phyloP scores from a whole-genome alignment of 1,140 invertebrate species.

The Daktulosphaira vitifoliae region DNA sequence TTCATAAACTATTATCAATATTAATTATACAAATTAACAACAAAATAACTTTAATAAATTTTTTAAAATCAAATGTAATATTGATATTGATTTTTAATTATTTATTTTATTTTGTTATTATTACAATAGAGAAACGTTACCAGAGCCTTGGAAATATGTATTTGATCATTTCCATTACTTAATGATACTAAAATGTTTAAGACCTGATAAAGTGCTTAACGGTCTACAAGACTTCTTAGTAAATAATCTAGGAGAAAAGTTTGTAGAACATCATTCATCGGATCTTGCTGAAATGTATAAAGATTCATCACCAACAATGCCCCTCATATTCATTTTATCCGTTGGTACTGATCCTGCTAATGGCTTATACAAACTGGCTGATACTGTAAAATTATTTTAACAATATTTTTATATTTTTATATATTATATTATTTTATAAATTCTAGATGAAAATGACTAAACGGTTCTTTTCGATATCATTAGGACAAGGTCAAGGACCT shows the following conservation, averaged over 20 bases:
- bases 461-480: constrained; percentile 65
- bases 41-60: too few species aligned
- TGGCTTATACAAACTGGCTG: constrained; percentile 69
- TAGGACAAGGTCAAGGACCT: constrained; percentile 77
- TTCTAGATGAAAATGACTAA: constrained; percentile 46
- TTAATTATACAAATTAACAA: too few species aligned
- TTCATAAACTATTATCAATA: too few species aligned
- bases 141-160: constrained; percentile 54
- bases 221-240: constrained; percentile 47
- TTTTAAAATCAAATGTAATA: too few species aligned
- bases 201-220: constrained; percentile 75
- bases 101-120: too few species aligned
- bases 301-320: constrained; percentile 72
- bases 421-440: constrained; percentile 10
- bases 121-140: constrained; percentile 47
- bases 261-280: constrained; percentile 82
- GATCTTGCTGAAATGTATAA: constrained; percentile 74
- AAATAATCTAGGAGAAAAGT: constrained; percentile 64
- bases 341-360: constrained; percentile 87
- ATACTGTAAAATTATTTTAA: constrained; percentile 58
- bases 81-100: too few species aligned
- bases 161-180: constrained; percentile 52
- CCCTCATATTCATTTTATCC: constrained; percentile 83
- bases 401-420: background rate
- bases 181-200: constrained; percentile 68